Evolutionary conservation across 2,888 invertebrate species (phyloP), one percentile per base, ranked within the genome.

Genomic region (Acleris sparsana): DNA sequence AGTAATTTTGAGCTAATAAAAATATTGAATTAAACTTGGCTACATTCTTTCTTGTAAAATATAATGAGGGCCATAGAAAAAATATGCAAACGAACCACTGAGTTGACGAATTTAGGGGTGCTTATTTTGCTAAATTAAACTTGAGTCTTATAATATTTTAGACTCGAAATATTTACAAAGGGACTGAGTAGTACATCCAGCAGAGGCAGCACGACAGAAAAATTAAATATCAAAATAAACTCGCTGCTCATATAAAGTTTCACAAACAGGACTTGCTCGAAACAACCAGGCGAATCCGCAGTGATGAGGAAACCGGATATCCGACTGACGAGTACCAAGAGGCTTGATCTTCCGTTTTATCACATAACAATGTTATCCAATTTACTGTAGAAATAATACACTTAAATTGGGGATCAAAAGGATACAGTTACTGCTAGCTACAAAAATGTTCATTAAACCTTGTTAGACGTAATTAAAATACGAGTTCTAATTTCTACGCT

Each of bases 241-340:
- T 65, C 69, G 69, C 69, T 67, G 66, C 69, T 71, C 74, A 72
- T 74, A 70, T 72, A 74, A 73, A 74, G 75, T 73, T 74, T 67
- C 70, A 74, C 71, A 71, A 71, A 69, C 70, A 69, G 71, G 70
- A 72, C 72, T 73, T 72, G 72, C 71, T 72, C 63, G 67, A 71
- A 69, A 78, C 72, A 72, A 75, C 74, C 71, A 69, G 72, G 62
- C 67, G 74, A 76, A 75, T 71, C 70, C 72, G 71, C 70, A 59
- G 73, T 75, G 73, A 77, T 72, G 72, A 74, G 71, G 71, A 73
- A 73, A 74, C 73, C 67, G 75, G 75, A 79, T 77, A 77, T 78
- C 75, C 75, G 76, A 73, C 74, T 76, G 73, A 70, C 68, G 57
- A 68, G 69, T 74, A 77, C 73, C 73, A 74, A 75, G 72, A 73